A percentile compares a stretch with the other conserved stretches of the same genome.
phyloP scores from a whole-genome alignment of 2,113 vertebrate species.

The Fregetta grallaria region DNA sequence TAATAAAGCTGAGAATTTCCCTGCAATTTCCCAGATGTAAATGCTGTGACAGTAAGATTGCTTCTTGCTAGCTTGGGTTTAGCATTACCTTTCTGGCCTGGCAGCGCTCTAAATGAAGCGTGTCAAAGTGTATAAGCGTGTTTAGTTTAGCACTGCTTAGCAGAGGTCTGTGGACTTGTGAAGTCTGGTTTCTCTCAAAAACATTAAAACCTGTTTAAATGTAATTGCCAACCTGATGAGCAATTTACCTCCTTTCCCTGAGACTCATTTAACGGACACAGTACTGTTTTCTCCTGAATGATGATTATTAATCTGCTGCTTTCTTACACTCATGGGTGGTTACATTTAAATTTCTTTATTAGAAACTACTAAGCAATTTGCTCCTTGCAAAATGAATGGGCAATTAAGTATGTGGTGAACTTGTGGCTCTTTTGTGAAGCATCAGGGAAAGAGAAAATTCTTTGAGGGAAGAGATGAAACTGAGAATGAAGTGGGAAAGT shows the following conservation, averaged over 20 bases:
- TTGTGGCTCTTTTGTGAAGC: neutral
- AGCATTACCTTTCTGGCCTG: neutral
- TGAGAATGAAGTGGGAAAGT: neutral
- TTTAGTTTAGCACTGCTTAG: neutral
- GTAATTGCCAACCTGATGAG: neutral
- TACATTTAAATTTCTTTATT: neutral
- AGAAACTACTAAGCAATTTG: neutral
- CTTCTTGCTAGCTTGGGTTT: neutral
- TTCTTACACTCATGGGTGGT: neutral
- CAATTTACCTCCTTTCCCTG: neutral
- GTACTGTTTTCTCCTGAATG: neutral
- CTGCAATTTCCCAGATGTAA: neutral
- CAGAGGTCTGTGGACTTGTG: neutral
- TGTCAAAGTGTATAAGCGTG: fast-evolving
- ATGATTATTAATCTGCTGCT: neutral
- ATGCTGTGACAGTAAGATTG: neutral
- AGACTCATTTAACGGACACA: neutral
- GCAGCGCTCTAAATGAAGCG: neutral
- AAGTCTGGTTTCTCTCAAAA: neutral
- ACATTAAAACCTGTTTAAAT: neutral
- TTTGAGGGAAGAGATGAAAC: neutral
- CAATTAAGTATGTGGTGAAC: neutral
- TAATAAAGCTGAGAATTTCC: neutral
- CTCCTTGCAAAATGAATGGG: neutral
- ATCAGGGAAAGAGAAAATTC: neutral